A percentile compares a stretch with the other conserved stretches of the same genome.
Evolutionary conservation across 2,797 vertebrate species (phyloP).

Genomic region (Tauraco hartlaubi): DNA sequence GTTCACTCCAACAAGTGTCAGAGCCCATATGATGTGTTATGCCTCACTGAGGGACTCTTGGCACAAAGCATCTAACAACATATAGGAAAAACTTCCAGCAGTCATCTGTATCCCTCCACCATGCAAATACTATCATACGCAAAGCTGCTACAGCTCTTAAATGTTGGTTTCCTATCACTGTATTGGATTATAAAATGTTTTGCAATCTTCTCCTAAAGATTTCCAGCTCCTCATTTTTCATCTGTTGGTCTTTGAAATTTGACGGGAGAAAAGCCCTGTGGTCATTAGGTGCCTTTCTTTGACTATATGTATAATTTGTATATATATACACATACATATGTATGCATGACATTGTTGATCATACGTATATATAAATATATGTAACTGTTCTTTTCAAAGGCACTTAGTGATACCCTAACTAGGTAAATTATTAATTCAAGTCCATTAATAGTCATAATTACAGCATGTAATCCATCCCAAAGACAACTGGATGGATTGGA

Average conservation of each 20-base stretch:
- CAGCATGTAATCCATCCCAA: not conserved
- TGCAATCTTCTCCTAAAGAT: not conserved
- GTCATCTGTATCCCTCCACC: not conserved
- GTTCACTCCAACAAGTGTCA: not conserved
- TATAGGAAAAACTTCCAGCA: not conserved
- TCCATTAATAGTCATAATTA: not conserved
- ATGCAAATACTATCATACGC: not conserved
- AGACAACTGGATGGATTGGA: not conserved
- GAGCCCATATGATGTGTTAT: not conserved
- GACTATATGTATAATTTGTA: not conserved
- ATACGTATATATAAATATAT: not conserved
- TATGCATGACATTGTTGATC: not conserved
- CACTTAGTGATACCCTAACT: not conserved
- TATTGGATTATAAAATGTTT: not conserved
- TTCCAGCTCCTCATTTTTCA: not conserved
- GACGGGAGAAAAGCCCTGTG: not conserved
- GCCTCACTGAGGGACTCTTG: not conserved
- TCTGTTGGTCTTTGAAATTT: not conserved
- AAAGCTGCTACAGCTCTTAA: not conserved
- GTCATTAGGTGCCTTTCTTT: not conserved
- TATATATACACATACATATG: not conserved
- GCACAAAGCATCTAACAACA: not conserved
- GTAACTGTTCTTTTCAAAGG: not conserved
- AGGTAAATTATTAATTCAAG: not conserved
- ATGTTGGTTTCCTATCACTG: not conserved